Base-by-base conservation (phyloP, 2,797 vertebrate species). In the Spondyliosoma cantharus region DNA sequence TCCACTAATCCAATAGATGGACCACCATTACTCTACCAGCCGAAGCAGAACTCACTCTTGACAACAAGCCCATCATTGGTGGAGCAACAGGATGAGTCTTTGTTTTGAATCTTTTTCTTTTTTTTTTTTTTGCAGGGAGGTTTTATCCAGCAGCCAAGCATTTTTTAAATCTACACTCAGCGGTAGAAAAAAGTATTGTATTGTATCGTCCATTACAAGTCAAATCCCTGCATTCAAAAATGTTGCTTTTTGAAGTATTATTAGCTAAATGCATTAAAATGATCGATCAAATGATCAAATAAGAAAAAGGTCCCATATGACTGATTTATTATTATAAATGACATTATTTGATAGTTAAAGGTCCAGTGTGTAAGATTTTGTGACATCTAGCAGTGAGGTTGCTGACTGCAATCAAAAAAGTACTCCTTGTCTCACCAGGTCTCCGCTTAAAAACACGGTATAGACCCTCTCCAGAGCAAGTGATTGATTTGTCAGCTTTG, bases 1-100 rank as follows among this genome's bases (percentile, higher is more conserved):
- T 94, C 83, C 92, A 90, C 89, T 98, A 98, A 98, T 98, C 97
- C 96, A 96, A 92, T 94, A 96, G 96, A 96, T 95, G 96, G 93
- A 93, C 93, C 94, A 95, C 93, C 93, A 95, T 95, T 96, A 96
- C 94, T 94, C 95, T 93, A 94, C 94, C 92, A 91, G 82, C 86
- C 73, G 48, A 78, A 77, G 89, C 84, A 78, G 64, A 62, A 45
- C 79, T 85, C 80, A 76, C 84, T 76, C 74, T 46, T 71, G 59
- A 90, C 87, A 87, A 91, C 90, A 89, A 78, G 71, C 65, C 79
- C 76, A 64, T 63, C 49, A 66, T 60, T 74, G 74, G 72, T 57
- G 71, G 76, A 79, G 72, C 73, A 68, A 16, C 65, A 76, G 78
- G 71, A 75, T 74, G 22, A 74, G 52, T 56, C 61, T 80, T 85